Base-by-base conservation (phyloP, 2,797 vertebrate species). In the Chlorospingus semifuscus region DNA sequence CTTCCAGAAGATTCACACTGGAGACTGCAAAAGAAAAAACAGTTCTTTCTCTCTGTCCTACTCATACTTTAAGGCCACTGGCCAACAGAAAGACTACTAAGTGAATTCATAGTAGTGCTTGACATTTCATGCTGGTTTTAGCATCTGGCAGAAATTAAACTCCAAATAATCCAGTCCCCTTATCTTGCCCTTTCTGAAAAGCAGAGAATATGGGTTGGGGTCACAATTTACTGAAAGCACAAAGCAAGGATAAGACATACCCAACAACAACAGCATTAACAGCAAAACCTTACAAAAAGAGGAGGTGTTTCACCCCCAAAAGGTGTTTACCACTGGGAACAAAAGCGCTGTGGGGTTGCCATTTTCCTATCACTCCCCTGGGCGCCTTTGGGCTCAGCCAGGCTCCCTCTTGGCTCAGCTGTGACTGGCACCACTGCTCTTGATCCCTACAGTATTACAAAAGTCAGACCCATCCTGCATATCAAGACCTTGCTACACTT, bases 351-450 rank as follows among this genome's bases (percentile, higher is more conserved):
- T 8, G 39, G n/a, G 23, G 29, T 37, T 1, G 0, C 16, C 39
- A 34, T 39, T 53, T 29, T 23, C 46, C 39, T 5, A 8, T 14
- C 39, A 2, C 29, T 30, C 16, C 5, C 1, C 14, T 15, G 30
- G 4, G 34, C 1, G 0, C 20, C 47, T 29, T 17, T 14, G 0
- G 1, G 39, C n/a, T 46, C 19, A 8, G 53, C 39, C 0, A 0
- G 23, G 61, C 27, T 59, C n/a, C 18, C 44, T n/a, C 55, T 16
- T 14, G 24, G 46, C 46, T 46, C 4, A 0, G 61, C n/a, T 68
- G 46, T 11, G 8, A 14, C 27, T 0, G 0, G 37, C 66, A 42
- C 41, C 56, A 49, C 24, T 4, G 7, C 42, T 72, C 75, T 27
- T 27, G 44, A 55, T 12, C 47, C 29, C 47, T 41, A 30, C 14